Evolutionary conservation across 1,140 invertebrate species (phyloP).

Genomic region (Phortica variegata): DNA sequence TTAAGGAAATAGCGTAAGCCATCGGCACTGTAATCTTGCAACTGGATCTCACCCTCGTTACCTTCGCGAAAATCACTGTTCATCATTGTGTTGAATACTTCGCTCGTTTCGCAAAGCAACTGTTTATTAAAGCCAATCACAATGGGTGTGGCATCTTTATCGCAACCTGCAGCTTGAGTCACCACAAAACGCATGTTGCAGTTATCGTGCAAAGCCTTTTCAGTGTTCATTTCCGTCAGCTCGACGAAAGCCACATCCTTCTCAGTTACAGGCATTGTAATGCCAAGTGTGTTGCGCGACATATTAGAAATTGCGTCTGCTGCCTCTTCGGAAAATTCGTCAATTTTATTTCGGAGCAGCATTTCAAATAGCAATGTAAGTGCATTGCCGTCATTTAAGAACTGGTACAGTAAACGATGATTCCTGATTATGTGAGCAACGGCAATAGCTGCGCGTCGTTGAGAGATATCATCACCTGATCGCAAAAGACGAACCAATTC

Average conservation of each 20-base stretch:
- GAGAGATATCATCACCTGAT: constrained; percentile 36
- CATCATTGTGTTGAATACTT: constrained; percentile 55
- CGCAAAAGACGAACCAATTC: constrained; percentile 45
- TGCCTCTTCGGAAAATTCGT: constrained; percentile 42
- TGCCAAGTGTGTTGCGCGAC: constrained; percentile 41
- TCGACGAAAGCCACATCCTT: constrained; percentile 2
- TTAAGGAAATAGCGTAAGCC: constrained; percentile 51
- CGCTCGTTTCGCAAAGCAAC: constrained; percentile 45
- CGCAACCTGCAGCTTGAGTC: background rate
- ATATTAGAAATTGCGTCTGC: constrained; percentile 47
- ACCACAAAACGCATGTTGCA: constrained; percentile 53
- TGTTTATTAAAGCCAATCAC: constrained; percentile 49
- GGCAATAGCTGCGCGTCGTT: constrained; percentile 49
- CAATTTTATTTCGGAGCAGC: constrained; percentile 36
- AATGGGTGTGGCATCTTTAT: constrained; percentile 1
- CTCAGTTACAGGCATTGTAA: constrained; percentile 30
- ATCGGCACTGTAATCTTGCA: constrained; percentile 34
- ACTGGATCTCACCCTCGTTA: constrained; percentile 45
- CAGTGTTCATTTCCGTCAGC: constrained; percentile 8
- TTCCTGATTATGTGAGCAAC: constrained; percentile 49
- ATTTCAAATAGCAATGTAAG: constrained; percentile 40
- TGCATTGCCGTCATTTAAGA: constrained; percentile 47
- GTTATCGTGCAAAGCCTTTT: constrained; percentile 19
- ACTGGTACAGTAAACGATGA: constrained; percentile 45
- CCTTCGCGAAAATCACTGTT: constrained; percentile 51